These are phyloP conservation scores for Papilio protenor DNA, from an alignment of 2,888 invertebrate species.

Conservation along the genomic window DNA sequence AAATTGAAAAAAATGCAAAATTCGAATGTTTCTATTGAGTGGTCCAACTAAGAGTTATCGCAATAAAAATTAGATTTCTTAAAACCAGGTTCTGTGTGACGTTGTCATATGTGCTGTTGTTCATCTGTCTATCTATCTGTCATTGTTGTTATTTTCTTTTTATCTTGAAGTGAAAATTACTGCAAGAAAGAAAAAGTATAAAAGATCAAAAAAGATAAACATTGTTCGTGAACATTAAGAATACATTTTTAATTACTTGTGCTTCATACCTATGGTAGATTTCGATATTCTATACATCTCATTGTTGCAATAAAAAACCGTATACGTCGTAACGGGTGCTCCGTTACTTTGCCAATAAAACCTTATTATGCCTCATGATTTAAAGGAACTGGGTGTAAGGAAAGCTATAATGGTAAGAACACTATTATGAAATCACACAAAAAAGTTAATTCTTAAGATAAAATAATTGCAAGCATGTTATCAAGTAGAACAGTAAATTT, in stretches of 20 bases:
- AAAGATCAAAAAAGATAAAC: background rate
- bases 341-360: slow-evolving; percentile 59
- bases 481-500: background rate
- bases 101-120: background rate
- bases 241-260: background rate
- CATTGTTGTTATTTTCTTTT: slow-evolving; percentile 2
- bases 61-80: too few relatives aligned
- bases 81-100: background rate
- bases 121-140: too few relatives aligned
- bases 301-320: background rate
- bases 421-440: background rate
- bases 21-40: too few relatives aligned
- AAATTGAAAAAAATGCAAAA: too few relatives aligned
- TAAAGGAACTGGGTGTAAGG: slow-evolving; percentile 76
- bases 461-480: background rate
- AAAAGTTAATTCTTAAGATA: background rate
- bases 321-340: slow-evolving; percentile 55
- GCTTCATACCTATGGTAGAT: slow-evolving; percentile 5
- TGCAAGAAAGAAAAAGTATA: background rate
- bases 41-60: too few relatives aligned
- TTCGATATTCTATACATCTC: background rate
- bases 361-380: slow-evolving; percentile 80
- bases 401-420: slow-evolving; percentile 76
- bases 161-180: background rate
- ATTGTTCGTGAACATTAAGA: background rate